These are phyloP conservation scores for Cheilosia urbana DNA, from an alignment of 2,888 invertebrate species.

Conservation along the genomic window DNA sequence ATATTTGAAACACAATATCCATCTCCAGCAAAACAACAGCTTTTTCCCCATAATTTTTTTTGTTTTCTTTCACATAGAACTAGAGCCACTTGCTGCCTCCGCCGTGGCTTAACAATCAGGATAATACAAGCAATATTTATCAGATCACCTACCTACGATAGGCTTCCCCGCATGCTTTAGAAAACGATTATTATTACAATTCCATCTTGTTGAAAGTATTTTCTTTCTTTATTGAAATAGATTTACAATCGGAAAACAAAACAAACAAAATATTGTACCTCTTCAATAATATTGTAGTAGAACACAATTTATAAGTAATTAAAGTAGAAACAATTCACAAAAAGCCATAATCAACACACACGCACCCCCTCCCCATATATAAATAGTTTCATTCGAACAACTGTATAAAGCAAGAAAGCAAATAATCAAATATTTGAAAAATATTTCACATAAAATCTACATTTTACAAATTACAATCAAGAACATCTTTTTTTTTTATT, in stretches of 20 bases:
- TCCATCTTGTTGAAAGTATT: not conserved
- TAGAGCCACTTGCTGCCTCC: not conserved
- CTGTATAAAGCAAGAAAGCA: slow-evolving; percentile 42
- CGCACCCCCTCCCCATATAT: slow-evolving; percentile 53
- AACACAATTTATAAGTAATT: slow-evolving; percentile 4
- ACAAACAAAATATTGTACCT: not conserved
- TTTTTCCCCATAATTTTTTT: too few relatives aligned
- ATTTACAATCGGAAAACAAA: not conserved
- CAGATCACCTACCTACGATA: not conserved
- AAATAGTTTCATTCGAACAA: slow-evolving; percentile 68
- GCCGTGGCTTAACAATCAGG: not conserved
- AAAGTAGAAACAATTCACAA: slow-evolving; percentile 53
- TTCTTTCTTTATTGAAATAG: not conserved
- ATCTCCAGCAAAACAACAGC: too few relatives aligned
- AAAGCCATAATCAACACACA: slow-evolving; percentile 56
- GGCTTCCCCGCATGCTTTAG: not conserved
- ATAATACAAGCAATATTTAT: slow-evolving; percentile 16
- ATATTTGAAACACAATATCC: too few relatives aligned
- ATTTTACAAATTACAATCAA: slow-evolving; percentile 59
- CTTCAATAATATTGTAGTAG: not conserved
- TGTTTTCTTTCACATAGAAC: too few relatives aligned
- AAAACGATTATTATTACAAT: not conserved
- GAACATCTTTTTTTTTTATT: slow-evolving; percentile 16
- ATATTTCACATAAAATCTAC: slow-evolving; percentile 44
- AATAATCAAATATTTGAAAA: slow-evolving; percentile 22